These are phyloP conservation scores for Hemicentrotus pulcherrimus DNA, from an alignment of 35 echinoderm and acorn worm genomes.

Conservation along the genomic window DNA sequence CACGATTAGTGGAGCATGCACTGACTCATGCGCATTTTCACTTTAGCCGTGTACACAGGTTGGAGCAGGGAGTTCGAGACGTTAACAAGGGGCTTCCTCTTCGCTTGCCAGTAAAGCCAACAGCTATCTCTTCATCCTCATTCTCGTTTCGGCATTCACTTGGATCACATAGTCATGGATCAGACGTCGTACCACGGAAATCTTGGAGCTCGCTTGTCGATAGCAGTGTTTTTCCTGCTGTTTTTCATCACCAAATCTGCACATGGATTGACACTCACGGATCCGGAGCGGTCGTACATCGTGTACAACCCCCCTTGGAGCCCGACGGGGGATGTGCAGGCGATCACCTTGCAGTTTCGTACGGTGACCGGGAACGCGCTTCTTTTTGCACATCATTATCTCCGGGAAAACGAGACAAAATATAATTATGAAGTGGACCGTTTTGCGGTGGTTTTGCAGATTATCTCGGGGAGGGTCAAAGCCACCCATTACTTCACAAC, in stretches of 20 bases:
- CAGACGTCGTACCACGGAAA: constrained; percentile 37
- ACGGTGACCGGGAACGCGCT: constrained; percentile 43
- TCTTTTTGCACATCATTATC: constrained; percentile 42
- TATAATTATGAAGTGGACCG: constrained; percentile 27
- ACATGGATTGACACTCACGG: constrained; percentile 14
- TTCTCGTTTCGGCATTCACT: constrained; percentile 27
- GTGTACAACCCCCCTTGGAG: constrained; percentile 28
- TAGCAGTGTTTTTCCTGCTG: background rate
- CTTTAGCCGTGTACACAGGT: background rate
- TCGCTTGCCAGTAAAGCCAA: background rate
- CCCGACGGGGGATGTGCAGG: constrained; percentile 27
- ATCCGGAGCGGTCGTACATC: constrained; percentile 34
- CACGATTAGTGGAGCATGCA: background rate
- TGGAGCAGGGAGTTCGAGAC: background rate
- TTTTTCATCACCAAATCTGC: background rate
- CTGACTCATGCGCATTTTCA: background rate
- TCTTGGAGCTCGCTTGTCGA: constrained; percentile 42
- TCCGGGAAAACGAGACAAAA: constrained; percentile 18
- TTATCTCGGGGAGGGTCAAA: background rate
- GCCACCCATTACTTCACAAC: background rate
- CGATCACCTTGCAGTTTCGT: constrained; percentile 36
- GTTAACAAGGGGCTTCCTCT: constrained; percentile 6
- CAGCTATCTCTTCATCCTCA: background rate
- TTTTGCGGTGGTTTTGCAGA: constrained; percentile 41
- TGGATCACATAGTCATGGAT: constrained; percentile 41